A percentile compares a stretch with the other conserved stretches of the same genome.
These are phyloP conservation scores for Dryoscopus gambensis DNA, from an alignment of 2,113 vertebrate genomes.

Conservation along the genomic window DNA sequence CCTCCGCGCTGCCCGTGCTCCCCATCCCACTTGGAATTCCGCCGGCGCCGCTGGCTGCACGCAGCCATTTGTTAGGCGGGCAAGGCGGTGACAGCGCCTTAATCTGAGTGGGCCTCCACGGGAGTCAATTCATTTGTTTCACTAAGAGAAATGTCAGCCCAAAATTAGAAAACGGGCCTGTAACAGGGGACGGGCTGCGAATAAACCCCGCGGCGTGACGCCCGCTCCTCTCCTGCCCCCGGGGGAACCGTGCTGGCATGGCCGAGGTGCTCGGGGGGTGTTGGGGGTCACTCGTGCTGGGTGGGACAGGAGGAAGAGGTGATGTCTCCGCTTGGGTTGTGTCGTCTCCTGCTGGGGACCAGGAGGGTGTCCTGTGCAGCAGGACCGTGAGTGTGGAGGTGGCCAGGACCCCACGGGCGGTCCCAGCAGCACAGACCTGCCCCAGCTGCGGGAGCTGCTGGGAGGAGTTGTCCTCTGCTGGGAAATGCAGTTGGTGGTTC, in stretches of 20 bases:
- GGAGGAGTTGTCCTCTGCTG: not conserved
- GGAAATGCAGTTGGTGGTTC: not conserved
- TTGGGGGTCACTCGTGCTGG: not conserved
- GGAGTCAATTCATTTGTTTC: constrained; percentile 84
- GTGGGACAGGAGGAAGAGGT: fast-evolving
- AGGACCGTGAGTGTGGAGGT: fast-evolving
- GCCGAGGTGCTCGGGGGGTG: not conserved
- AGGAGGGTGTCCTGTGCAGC: fast-evolving
- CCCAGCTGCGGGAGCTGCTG: not conserved
- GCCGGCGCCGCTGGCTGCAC: constrained; percentile 59
- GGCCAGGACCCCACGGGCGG: fast-evolving
- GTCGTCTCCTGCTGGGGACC: not conserved
- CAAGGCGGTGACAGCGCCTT: constrained; percentile 82
- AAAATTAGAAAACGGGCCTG: constrained; percentile 78
- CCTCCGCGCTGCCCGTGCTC: not conserved
- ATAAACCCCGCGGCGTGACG: not conserved
- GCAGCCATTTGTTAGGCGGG: constrained; percentile 83
- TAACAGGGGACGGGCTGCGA: constrained; percentile 7
- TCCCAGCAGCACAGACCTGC: not conserved
- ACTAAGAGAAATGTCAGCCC: constrained; percentile 74
- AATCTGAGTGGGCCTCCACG: constrained; percentile 75
- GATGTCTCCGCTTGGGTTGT: not conserved
- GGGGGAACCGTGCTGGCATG: not conserved
- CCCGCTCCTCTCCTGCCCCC: not conserved
- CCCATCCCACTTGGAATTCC: constrained; percentile 78